Evolutionary conservation across 2,888 invertebrate species (phyloP).

Genomic region (Dynastes tityus): DNA sequence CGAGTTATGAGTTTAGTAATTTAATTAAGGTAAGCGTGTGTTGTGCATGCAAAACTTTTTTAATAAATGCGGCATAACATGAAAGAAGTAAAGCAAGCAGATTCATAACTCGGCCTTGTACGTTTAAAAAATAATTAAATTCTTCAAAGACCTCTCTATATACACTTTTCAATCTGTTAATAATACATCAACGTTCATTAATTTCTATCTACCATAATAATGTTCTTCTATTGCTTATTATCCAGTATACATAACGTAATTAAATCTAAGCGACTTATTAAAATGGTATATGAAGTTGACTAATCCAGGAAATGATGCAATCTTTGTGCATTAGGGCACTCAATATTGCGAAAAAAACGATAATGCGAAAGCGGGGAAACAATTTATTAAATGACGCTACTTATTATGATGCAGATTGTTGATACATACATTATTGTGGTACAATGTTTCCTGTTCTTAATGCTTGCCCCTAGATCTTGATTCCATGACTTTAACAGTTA

Average conservation of each 20-base stretch:
- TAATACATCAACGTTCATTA: constrained; percentile 21
- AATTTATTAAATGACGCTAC: constrained; percentile 4
- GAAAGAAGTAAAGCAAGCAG: constrained; percentile 40
- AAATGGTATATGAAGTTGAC: constrained; percentile 4
- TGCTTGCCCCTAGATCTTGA: no score
- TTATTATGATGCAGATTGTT: constrained; percentile 1
- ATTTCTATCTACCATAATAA: constrained; percentile 25
- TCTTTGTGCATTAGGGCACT: background rate
- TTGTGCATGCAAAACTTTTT: constrained; percentile 39
- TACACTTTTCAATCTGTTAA: constrained; percentile 10
- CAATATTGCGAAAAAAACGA: background rate
- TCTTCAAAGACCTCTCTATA: background rate
- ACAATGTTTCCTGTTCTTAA: background rate
- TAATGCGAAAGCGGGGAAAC: background rate
- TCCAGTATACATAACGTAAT: constrained; percentile 3
- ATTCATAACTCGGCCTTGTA: constrained; percentile 29
- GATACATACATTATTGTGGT: background rate
- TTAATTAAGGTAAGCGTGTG: constrained; percentile 42
- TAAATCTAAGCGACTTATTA: constrained; percentile 14
- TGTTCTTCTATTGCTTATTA: constrained; percentile 7
- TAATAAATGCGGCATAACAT: constrained; percentile 44
- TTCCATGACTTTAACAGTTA: no score
- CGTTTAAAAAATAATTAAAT: constrained; percentile 46
- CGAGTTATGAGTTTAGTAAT: constrained; percentile 38
- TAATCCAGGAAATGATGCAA: constrained; percentile 19